Evolutionary conservation across 2,888 invertebrate genomes (phyloP).

Genomic region (Periphyllus acericola): DNA sequence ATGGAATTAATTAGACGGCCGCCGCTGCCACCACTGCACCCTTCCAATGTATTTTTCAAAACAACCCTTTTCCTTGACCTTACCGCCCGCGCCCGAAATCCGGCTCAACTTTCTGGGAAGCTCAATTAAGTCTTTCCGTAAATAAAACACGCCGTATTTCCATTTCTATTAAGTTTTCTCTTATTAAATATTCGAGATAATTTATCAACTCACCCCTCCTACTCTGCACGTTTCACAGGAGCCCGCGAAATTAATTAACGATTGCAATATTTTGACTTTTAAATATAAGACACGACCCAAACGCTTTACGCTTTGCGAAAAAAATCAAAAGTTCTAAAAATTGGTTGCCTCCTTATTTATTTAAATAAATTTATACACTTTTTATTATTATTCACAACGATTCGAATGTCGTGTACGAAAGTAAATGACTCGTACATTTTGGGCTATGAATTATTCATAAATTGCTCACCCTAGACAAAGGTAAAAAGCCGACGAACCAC

Average conservation of each 20-base stretch:
- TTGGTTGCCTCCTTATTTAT: conserved; percentile 1
- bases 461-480: conserved; percentile 55
- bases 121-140: conserved; percentile 62
- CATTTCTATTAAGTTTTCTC: conserved; percentile 62
- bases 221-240: conserved; percentile 31
- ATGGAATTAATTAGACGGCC: conserved; percentile 60
- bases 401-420: conserved; percentile 25
- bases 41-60: conserved; percentile 50
- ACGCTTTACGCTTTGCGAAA: not conserved
- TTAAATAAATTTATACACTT: conserved; percentile 22
- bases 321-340: conserved; percentile 9
- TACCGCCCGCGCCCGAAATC: conserved; percentile 54
- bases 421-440: conserved; percentile 60
- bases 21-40: conserved; percentile 29
- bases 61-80: conserved; percentile 61
- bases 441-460: conserved; percentile 57
- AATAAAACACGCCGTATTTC: conserved; percentile 61
- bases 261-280: conserved; percentile 57
- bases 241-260: conserved; percentile 59
- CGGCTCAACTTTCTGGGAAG: conserved; percentile 46
- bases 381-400: conserved; percentile 29
- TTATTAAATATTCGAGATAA: conserved; percentile 62
- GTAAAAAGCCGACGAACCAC: conserved; percentile 53
- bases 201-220: conserved; percentile 54
- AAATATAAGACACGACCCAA: conserved; percentile 47